phyloP scores from a whole-genome alignment of 2,797 vertebrate genomes.

The Macrochelys suwanniensis region DNA sequence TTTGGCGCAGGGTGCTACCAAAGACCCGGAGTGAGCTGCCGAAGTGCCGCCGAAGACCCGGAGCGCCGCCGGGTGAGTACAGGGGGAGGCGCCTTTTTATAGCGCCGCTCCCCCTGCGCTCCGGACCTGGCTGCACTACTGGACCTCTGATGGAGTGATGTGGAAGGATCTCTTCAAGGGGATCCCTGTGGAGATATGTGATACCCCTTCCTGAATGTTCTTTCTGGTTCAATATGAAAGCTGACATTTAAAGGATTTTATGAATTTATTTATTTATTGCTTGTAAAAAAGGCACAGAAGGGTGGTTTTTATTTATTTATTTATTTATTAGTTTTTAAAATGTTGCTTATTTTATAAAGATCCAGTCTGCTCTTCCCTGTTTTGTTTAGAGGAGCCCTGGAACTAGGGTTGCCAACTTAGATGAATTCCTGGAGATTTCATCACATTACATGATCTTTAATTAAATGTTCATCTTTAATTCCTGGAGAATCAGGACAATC shows the following conservation, averaged over 20 bases:
- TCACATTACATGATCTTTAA: no score
- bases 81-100: no score
- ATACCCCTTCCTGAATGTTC: not conserved
- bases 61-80: no score
- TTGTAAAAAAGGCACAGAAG: not conserved
- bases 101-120: no score
- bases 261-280: not conserved
- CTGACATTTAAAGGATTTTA: not conserved
- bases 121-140: no score
- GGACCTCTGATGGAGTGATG: not conserved
- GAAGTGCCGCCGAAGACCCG: no score
- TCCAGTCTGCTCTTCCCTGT: not conserved
- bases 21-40: no score
- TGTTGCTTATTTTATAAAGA: not conserved
- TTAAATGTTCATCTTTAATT: no score
- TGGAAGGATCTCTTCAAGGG: not conserved
- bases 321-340: not conserved
- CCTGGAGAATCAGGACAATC: no score
- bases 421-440: no score
- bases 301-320: not conserved
- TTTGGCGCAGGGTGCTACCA: no score
- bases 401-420: not conserved
- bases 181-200: not conserved
- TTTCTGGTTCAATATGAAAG: not conserved
- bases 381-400: constrained; percentile 58